phyloP scores from a whole-genome alignment of 2,888 invertebrate species.

The Ormyrus nitidulus region DNA sequence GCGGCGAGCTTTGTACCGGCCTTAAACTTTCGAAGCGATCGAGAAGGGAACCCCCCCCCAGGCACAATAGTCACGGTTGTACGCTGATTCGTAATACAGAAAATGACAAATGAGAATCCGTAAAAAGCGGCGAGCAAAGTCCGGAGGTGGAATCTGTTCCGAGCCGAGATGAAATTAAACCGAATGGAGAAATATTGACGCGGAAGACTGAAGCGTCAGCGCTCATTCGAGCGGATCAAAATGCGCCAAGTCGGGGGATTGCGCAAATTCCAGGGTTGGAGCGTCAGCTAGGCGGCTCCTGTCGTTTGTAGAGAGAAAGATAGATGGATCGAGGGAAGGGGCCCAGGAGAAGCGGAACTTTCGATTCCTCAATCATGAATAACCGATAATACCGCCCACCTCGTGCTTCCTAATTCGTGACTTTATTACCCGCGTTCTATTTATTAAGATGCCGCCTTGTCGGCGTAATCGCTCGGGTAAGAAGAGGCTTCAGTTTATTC shows the following conservation, averaged over 20 bases:
- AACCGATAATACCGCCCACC: neutral
- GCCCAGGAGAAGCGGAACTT: neutral
- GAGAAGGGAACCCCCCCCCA: neutral
- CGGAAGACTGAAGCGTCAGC: slow-evolving; percentile 59
- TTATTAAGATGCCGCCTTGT: neutral
- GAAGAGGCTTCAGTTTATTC: too few relatives aligned
- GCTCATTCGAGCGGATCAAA: slow-evolving; percentile 50
- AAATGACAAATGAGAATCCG: too few relatives aligned
- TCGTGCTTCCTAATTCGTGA: neutral
- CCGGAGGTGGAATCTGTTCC: slow-evolving; percentile 2
- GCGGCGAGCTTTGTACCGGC: neutral
- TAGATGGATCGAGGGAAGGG: neutral
- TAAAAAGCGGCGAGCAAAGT: slow-evolving; percentile 12
- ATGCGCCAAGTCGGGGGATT: slow-evolving; percentile 19
- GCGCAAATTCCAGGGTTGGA: neutral
- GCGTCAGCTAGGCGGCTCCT: neutral
- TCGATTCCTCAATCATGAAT: slow-evolving; percentile 14
- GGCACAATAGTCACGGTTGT: neutral
- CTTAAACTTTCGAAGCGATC: slow-evolving; percentile 1
- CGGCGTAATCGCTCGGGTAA: too few relatives aligned
- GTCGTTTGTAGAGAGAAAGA: slow-evolving; percentile 6
- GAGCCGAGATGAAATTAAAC: slow-evolving; percentile 60
- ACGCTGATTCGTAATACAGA: too few relatives aligned
- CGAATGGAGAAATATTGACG: slow-evolving; percentile 58
- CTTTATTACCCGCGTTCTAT: slow-evolving; percentile 1